phyloP scores from a whole-genome alignment of 2,797 vertebrate genomes.

The Rhynchonycteris naso region DNA sequence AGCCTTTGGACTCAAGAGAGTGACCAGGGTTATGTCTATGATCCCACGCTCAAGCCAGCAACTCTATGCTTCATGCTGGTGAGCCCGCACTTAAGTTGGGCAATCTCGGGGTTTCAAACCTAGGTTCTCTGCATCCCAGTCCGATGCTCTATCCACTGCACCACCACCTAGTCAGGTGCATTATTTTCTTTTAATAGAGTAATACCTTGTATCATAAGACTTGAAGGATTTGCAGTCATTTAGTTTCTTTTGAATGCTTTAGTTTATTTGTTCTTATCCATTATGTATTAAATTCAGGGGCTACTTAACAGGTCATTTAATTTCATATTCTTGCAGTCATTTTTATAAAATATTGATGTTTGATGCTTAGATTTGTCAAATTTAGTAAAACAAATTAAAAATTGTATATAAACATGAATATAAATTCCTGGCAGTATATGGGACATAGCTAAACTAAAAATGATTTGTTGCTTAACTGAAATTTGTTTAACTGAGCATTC shows the following conservation, averaged over 20 bases:
- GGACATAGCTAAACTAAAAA: not conserved
- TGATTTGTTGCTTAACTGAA: not conserved
- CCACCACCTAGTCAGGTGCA: no score
- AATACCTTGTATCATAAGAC: not conserved
- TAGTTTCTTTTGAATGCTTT: not conserved
- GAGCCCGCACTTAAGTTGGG: no score
- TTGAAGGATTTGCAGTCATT: not conserved
- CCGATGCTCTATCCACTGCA: no score
- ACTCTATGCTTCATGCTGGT: no score
- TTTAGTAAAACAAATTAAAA: not conserved
- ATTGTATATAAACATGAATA: not conserved
- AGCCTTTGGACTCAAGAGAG: no score
- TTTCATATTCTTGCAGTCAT: not conserved
- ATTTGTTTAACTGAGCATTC: not conserved
- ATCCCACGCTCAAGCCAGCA: no score
- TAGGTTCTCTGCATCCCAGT: no score
- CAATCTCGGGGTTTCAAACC: no score
- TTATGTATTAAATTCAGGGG: not conserved
- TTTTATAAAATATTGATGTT: not conserved
- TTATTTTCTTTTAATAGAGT: not conserved
- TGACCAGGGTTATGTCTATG: no score
- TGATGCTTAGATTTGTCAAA: not conserved
- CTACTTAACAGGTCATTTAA: not conserved
- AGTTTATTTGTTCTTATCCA: not conserved
- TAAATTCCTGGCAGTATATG: not conserved